phyloP scores from a whole-genome alignment of 2,888 invertebrate species.

The Nomada hirtipes region DNA sequence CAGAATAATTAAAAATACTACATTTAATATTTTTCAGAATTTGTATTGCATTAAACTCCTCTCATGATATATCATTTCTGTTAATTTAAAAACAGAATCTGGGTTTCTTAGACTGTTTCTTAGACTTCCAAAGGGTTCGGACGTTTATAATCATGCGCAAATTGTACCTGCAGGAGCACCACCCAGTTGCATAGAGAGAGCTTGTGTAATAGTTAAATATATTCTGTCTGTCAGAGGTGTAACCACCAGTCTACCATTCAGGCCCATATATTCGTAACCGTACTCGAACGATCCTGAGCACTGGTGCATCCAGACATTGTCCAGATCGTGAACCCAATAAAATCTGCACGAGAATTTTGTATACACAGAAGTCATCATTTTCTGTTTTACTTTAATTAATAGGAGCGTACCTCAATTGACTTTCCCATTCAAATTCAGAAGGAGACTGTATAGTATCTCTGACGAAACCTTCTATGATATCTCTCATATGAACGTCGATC shows the following conservation, averaged over 20 bases:
- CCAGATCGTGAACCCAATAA: conserved; percentile 94
- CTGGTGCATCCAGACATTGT: conserved; percentile 93
- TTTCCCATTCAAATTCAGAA: conserved; percentile 97
- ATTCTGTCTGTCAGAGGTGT: conserved; percentile 97
- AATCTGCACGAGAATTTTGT: conserved; percentile 84
- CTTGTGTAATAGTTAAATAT: conserved; percentile 96
- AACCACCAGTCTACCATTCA: conserved; percentile 95
- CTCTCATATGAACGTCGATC: conserved; percentile 96
- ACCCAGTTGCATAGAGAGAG: conserved; percentile 95
- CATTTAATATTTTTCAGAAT: too few species aligned
- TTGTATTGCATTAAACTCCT: not conserved
- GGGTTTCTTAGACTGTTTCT: not conserved
- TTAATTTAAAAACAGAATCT: too few species aligned
- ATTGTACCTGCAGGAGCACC: conserved; percentile 93
- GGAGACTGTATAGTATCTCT: conserved; percentile 93
- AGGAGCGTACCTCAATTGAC: conserved; percentile 89
- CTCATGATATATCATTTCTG: too few species aligned
- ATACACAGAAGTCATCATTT: not conserved
- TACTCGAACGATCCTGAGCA: conserved; percentile 95
- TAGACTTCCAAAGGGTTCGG: not conserved
- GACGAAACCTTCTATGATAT: conserved; percentile 94
- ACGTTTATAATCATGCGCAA: not conserved
- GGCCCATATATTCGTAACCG: conserved; percentile 98
- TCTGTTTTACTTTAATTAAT: too few species aligned
- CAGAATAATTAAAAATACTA: too few species aligned